Conservation (phyloP, 2,888 invertebrate species). For the Lasiommata megera region DNA sequence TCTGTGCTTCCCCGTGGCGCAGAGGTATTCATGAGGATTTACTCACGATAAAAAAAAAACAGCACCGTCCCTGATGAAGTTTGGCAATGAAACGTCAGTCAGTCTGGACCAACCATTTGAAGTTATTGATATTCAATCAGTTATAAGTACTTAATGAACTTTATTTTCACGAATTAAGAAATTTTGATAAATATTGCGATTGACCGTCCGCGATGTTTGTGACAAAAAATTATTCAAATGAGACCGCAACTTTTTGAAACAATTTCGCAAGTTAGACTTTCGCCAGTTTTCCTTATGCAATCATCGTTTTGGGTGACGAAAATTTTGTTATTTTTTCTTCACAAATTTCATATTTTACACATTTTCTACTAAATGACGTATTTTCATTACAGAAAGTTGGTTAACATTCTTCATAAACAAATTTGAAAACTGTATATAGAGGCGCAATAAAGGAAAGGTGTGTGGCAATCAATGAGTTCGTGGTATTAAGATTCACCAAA, state of each 20-base stretch:
- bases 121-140: too few relatives aligned
- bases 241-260: background rate
- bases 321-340: slow-evolving; percentile 2
- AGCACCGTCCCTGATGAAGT: too few relatives aligned
- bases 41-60: too few relatives aligned
- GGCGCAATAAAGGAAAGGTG: too few relatives aligned
- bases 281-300: background rate
- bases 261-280: slow-evolving; percentile 3
- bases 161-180: background rate
- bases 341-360: background rate
- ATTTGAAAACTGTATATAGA: too few relatives aligned
- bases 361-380: background rate
- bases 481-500: too few relatives aligned
- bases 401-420: background rate
- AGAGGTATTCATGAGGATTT: too few relatives aligned
- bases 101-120: too few relatives aligned
- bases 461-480: too few relatives aligned
- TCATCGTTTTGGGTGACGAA: slow-evolving; percentile 9
- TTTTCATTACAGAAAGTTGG: background rate
- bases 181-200: background rate
- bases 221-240: background rate
- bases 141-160: too few relatives aligned
- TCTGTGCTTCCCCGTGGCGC: too few relatives aligned
- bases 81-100: too few relatives aligned
- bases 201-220: background rate